phyloP scores from a whole-genome alignment of 2,888 invertebrate genomes.

The Lepidochitona cinerea region DNA sequence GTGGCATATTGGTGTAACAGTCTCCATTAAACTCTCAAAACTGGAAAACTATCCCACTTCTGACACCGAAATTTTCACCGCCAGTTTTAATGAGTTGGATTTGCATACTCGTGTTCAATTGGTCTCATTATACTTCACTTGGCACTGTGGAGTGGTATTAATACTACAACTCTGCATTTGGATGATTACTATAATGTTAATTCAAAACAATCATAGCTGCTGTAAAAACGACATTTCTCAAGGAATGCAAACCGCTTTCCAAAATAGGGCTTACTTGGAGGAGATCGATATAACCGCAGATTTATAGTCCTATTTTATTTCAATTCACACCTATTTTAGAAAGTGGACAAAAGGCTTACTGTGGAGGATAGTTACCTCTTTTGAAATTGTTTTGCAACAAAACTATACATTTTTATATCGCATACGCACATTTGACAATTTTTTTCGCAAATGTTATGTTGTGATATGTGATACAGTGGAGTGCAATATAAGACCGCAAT shows the following conservation, averaged over 20 bases:
- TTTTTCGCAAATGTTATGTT: too few relatives aligned
- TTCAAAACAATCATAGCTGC: slow-evolving; percentile 17
- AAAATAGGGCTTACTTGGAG: slow-evolving; percentile 35
- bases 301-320: too few relatives aligned
- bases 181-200: slow-evolving; percentile 24
- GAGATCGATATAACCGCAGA: neutral
- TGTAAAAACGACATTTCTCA: slow-evolving; percentile 21
- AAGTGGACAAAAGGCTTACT: too few relatives aligned
- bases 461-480: too few relatives aligned
- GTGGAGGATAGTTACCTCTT: too few relatives aligned
- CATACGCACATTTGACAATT: too few relatives aligned
- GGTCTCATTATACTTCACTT: slow-evolving; percentile 27
- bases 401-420: too few relatives aligned
- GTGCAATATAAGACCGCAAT: too few relatives aligned
- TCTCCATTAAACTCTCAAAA: neutral
- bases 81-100: neutral
- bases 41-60: neutral
- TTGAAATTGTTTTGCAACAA: too few relatives aligned
- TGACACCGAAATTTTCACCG: neutral
- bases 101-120: slow-evolving; percentile 3
- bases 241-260: slow-evolving; percentile 18
- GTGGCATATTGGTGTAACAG: slow-evolving; percentile 20
- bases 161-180: slow-evolving; percentile 24
- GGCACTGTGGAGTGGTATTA: slow-evolving; percentile 30
- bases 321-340: too few relatives aligned